Evolutionary conservation across 2,888 invertebrate genomes (phyloP), one percentile per base, ranked within the genome.

Genomic region (Philhelius pedissequus): DNA sequence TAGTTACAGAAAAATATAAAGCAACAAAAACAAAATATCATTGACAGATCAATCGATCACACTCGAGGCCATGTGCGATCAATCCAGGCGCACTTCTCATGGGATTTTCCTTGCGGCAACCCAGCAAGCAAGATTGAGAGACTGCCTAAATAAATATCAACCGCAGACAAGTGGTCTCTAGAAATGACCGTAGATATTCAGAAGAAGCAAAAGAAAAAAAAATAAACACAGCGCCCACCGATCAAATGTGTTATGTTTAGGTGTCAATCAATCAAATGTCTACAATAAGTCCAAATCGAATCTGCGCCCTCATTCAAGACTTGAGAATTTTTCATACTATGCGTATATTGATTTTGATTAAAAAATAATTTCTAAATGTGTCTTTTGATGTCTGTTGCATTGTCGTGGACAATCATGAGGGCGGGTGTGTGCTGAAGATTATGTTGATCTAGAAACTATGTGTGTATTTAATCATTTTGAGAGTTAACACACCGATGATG

Each of bases 41-140:
- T 84, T 84, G 84, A 84, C 84, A 84, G 84, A 84, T 84, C 84
- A 84, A 84, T 84, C 84, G 84, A 84, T 84, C 84, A 84, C 84
- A 79, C 84, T 84, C 84, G 84, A 84, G 75, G 79, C 80, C 80
- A 71, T 76, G 75, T 30, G 64, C 54, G 71, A 78, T 58, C 69
- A 58, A 68, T 18, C 15, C 18, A 18, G 27, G 32, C 56, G 64
- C 54, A 56, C 54, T 54, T 54, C 30, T 35, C 32, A 35, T 20
- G 20, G 13, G 43, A 22, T 52, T 45, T 38, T 69, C 68, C 43
- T 62, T 66, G 48, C 13, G 78, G 82, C 56, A 25, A 38, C 50
- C 30, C 52, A 52, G 45, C 25, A 30, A 13, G 2, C 4, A 3
- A 78, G 84, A 70, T 75, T 66, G 35, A 56, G 35, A 80, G 79